Base-by-base conservation (phyloP, 2,888 invertebrate genomes). In the Pseudococcus longispinus region DNA sequence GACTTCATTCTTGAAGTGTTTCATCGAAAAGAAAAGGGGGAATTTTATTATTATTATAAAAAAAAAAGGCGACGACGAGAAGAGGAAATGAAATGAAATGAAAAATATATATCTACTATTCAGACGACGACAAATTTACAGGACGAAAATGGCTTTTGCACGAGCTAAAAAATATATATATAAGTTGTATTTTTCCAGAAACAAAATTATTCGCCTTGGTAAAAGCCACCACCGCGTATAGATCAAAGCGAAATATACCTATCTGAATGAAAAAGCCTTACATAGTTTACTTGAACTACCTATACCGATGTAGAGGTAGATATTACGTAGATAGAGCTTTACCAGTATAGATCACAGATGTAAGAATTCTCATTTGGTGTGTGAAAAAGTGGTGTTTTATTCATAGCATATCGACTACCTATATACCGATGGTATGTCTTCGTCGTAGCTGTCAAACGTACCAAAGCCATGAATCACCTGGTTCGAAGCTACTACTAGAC, bases 381-480 rank as follows among this genome's bases (percentile, higher is more conserved):
- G 77, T 42, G 77, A 80, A 80, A 80, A 70, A 80, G 29, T 42
- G 77, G 77, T 80, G 77, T 80, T 84, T 84, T 84, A 84, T 84
- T 84, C 55, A 84, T 83, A 20, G 83, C 44, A 29, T 83, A 51
- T 46, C 46, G 51, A 83, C 23, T 46, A 82, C 20, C 3, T 37
- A 44, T 42, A 44, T 20, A n/a, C 83, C 46, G 29, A 29, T 29
- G 29, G 46, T 42, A 51, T 26, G 44, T 29, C 51, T 46, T 55
- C 84, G 51, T 84, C 32, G 32, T 84, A 26, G 32, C 84, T 84
- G 84, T 84, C 84, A 55, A 84, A 84, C 55, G 84, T 84, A 84
- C 84, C 84, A 60, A 83, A 46, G 83, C 60, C 84, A 84, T 84
- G 84, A 84, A 84, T 84, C 84, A 55, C 84, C 20, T 42, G 42